These are phyloP conservation scores for Esox lucius DNA, from an alignment of 2,797 vertebrate species.

Conservation along the genomic window DNA sequence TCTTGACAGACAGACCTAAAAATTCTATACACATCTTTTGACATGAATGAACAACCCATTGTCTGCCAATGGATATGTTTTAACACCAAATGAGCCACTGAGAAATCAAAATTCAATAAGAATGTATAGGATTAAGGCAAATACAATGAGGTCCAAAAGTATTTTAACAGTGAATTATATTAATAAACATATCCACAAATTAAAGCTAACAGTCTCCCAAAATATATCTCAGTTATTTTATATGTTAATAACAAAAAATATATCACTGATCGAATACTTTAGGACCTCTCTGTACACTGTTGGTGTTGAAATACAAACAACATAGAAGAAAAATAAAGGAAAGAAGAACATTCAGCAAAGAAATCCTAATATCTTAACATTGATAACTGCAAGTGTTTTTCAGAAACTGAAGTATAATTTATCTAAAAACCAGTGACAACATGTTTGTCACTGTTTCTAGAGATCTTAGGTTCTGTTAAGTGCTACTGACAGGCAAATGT, in stretches of 20 bases:
- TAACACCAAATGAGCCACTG: background rate
- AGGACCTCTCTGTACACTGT: background rate
- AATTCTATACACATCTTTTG: background rate
- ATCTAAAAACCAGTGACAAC: background rate
- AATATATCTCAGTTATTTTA: too few species aligned
- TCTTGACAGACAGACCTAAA: background rate
- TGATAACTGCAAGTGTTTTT: constrained; percentile 22
- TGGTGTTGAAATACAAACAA: background rate
- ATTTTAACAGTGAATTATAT: constrained; percentile 7
- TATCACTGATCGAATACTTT: background rate
- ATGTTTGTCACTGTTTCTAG: background rate
- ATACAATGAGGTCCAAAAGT: background rate
- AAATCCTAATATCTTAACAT: constrained; percentile 23
- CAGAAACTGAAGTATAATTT: background rate
- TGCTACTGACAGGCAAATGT: background rate
- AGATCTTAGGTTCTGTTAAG: background rate
- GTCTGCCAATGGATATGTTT: background rate
- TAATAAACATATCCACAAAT: background rate
- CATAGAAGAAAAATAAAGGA: constrained; percentile 15
- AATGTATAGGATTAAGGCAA: constrained; percentile 56
- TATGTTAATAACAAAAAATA: too few species aligned
- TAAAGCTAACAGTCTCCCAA: too few species aligned
- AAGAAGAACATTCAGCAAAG: constrained; percentile 18
- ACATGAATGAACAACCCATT: background rate
- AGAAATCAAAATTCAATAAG: constrained; percentile 19